Evolutionary conservation across 2,797 vertebrate genomes (phyloP).

Genomic region (Synanceia verrucosa): DNA sequence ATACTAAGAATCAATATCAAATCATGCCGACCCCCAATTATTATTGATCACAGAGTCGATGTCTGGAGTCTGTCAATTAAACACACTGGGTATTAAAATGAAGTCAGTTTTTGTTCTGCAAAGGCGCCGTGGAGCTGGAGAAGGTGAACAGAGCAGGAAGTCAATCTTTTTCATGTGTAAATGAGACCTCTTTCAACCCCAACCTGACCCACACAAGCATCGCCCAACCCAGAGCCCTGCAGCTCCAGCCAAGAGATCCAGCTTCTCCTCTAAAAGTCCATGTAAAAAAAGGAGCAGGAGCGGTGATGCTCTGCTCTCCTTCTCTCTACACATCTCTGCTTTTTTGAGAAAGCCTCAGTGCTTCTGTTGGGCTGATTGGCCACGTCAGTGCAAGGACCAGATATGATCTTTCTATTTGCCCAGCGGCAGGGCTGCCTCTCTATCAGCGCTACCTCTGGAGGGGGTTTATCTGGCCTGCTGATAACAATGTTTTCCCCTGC

Average conservation of each 20-base stretch:
- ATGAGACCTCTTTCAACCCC: constrained; percentile 4
- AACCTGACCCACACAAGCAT: constrained; percentile 27
- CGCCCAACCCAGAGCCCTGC: constrained; percentile 6
- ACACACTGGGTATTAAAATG: constrained; percentile 7
- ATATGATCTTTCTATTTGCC: constrained; percentile 86
- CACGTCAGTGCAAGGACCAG: constrained; percentile 65
- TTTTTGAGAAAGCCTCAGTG: constrained; percentile 62
- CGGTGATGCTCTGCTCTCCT: constrained; percentile 48
- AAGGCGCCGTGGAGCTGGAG: neutral
- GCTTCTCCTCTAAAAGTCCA: constrained; percentile 54
- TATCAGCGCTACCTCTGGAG: constrained; percentile 78
- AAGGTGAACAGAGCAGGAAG: constrained; percentile 7
- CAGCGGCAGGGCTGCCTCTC: constrained; percentile 76
- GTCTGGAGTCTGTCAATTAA: constrained; percentile 30
- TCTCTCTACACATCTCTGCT: constrained; percentile 62
- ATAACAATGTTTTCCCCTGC: constrained; percentile 80
- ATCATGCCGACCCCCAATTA: constrained; percentile 38
- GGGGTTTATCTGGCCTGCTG: constrained; percentile 83
- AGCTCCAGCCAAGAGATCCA: constrained; percentile 41
- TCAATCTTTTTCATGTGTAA: constrained; percentile 5
- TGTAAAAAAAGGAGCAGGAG: constrained; percentile 52
- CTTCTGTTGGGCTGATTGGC: constrained; percentile 71
- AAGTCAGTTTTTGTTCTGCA: constrained; percentile 2
- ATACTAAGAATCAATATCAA: constrained; percentile 43
- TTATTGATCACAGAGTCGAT: constrained; percentile 46